Evolutionary conservation across 1,140 invertebrate genomes (phyloP).

Genomic region (Drosophila nasuta): DNA sequence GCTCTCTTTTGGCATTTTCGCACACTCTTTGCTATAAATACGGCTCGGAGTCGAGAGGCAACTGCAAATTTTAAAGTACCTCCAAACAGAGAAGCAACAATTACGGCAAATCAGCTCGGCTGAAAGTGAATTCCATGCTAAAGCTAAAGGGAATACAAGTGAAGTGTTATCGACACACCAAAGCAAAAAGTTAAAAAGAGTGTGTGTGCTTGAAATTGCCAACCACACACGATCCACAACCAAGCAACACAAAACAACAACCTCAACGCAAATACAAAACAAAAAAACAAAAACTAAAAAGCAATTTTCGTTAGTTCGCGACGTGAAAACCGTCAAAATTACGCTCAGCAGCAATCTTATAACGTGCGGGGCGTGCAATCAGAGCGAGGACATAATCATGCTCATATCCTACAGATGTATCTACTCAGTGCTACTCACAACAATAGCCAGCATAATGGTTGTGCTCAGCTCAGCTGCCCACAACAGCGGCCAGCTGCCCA

Average conservation of each 20-base stretch:
- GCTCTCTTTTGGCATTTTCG: neutral
- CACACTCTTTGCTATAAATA: conserved; percentile 64
- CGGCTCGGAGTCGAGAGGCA: neutral
- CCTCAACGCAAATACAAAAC: neutral
- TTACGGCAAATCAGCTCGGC: conserved; percentile 59
- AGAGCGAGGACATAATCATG: conserved; percentile 76
- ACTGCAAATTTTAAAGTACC: conserved; percentile 57
- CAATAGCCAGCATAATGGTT: conserved; percentile 78
- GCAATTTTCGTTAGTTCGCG: conserved; percentile 16
- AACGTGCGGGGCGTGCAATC: conserved; percentile 74
- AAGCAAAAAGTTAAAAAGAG: conserved; percentile 57
- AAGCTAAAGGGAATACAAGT: conserved; percentile 68
- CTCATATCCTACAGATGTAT: conserved; percentile 71
- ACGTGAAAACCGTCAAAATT: conserved; percentile 62
- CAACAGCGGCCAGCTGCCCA: conserved; percentile 56
- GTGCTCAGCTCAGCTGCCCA: conserved; percentile 64
- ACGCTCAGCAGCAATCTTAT: conserved; percentile 49
- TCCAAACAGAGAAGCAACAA: conserved; percentile 52
- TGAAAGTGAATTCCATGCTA: conserved; percentile 71
- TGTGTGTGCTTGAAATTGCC: conserved; percentile 1
- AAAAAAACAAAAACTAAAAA: conserved; percentile 16
- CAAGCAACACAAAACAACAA: conserved; percentile 4
- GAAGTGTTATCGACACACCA: conserved; percentile 72
- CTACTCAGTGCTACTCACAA: conserved; percentile 68
- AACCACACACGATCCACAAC: conserved; percentile 24